phyloP scores from a whole-genome alignment of 2,113 vertebrate species.

The Callocephalon fimbriatum region DNA sequence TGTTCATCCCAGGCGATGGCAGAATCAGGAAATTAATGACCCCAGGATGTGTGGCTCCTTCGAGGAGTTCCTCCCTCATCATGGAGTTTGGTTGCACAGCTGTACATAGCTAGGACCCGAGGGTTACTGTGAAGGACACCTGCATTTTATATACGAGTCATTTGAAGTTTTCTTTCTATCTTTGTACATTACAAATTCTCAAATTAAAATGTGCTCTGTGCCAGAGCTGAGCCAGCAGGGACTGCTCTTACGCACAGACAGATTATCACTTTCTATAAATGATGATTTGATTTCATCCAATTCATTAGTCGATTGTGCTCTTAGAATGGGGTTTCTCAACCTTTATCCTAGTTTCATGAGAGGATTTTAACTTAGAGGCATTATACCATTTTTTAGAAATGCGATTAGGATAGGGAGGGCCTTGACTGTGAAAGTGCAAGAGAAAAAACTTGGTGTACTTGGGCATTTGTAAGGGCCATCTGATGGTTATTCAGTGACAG shows the following conservation, averaged over 20 bases:
- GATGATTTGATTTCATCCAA: background rate
- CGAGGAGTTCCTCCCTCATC: background rate
- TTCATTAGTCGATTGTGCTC: background rate
- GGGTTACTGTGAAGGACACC: background rate
- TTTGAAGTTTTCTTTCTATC: background rate
- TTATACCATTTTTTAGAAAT: background rate
- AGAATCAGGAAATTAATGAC: background rate
- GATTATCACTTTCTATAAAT: background rate
- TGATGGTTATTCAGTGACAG: background rate
- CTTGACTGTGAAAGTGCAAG: background rate
- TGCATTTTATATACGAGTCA: rapidly evolving
- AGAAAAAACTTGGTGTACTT: background rate
- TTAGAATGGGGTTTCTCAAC: background rate
- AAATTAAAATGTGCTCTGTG: background rate
- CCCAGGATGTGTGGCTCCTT: rapidly evolving
- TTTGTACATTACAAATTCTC: background rate
- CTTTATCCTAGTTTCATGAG: background rate
- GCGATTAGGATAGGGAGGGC: background rate
- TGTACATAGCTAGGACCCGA: background rate
- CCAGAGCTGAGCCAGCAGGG: background rate
- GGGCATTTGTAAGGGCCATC: background rate
- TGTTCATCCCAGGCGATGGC: background rate
- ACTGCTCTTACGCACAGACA: background rate
- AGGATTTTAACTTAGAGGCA: background rate
- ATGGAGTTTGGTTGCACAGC: background rate